Evolutionary conservation across 1,140 invertebrate species (phyloP).

Genomic region (Drosophila mayri): DNA sequence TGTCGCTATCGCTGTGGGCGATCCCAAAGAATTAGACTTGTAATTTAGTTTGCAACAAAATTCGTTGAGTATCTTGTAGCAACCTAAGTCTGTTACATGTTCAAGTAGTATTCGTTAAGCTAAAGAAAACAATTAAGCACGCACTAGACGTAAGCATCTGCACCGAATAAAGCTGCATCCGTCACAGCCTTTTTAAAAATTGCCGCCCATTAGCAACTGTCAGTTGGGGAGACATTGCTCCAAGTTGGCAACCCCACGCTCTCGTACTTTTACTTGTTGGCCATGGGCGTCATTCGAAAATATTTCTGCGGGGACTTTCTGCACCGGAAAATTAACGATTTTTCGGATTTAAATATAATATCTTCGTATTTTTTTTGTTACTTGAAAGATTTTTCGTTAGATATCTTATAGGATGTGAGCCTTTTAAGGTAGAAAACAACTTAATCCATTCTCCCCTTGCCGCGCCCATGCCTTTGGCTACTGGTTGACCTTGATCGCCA

Average conservation of each 20-base stretch:
- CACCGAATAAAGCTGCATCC: constrained; percentile 10
- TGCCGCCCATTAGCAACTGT: constrained; percentile 7
- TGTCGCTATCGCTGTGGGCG: constrained; percentile 13
- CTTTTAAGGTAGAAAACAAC: background rate
- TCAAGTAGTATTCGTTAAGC: constrained; percentile 27
- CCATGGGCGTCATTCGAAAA: background rate
- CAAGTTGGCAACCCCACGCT: constrained; percentile 23
- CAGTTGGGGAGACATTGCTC: constrained; percentile 2
- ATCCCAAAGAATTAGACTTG: constrained; percentile 58
- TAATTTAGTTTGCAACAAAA: constrained; percentile 14
- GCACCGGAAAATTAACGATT: background rate
- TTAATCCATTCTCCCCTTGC: background rate
- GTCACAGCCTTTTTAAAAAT: constrained; percentile 16
- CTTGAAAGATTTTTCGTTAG: background rate
- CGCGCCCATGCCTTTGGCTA: background rate
- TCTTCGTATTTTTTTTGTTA: background rate
- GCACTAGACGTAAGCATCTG: constrained; percentile 19
- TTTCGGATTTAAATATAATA: background rate
- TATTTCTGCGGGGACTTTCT: background rate
- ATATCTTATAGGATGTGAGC: too few species aligned
- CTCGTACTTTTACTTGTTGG: constrained; percentile 6
- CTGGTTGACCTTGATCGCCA: constrained; percentile 33
- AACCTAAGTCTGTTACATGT: constrained; percentile 30
- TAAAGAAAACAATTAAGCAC: background rate
- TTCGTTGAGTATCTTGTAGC: constrained; percentile 29